Evolutionary conservation across 2,797 vertebrate genomes (phyloP).

Genomic region (Salarias fasciatus): DNA sequence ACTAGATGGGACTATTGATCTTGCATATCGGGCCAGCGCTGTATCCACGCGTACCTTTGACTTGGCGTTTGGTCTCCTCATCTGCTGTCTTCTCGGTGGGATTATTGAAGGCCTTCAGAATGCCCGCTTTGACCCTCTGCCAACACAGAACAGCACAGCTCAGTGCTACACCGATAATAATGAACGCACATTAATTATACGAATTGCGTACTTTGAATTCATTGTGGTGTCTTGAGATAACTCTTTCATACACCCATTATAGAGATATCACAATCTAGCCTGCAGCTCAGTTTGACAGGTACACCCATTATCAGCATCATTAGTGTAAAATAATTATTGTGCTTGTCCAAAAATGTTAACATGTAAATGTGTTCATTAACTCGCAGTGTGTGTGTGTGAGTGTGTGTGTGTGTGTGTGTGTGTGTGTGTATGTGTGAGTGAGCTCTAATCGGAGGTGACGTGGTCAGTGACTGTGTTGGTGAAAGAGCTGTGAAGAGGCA

Average conservation of each 20-base stretch:
- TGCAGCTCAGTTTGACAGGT: conserved; percentile 69
- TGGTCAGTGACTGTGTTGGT: conserved; percentile 83
- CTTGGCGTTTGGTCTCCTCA: conserved; percentile 94
- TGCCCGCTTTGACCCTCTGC: conserved; percentile 95
- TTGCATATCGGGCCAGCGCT: conserved; percentile 13
- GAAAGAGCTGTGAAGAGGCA: conserved; percentile 81
- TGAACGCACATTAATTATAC: conserved; percentile 20
- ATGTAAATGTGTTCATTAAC: conserved; percentile 56
- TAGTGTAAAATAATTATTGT: conserved; percentile 78
- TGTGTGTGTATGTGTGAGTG: conserved; percentile 22
- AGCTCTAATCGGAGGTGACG: conserved; percentile 80
- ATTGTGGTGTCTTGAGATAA: conserved; percentile 10
- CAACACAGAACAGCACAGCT: conserved; percentile 28
- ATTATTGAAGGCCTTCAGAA: conserved; percentile 97
- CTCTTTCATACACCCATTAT: conserved; percentile 56
- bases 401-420: too few species aligned
- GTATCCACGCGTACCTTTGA: conserved; percentile 87
- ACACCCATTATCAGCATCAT: conserved; percentile 69
- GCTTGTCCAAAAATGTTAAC: conserved; percentile 71
- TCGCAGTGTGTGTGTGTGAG: too few species aligned
- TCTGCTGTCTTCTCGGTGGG: conserved; percentile 97
- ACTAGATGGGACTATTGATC: conserved; percentile 81
- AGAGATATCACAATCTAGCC: conserved; percentile 50
- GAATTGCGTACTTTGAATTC: background rate
- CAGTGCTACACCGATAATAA: background rate